Evolutionary conservation across 2,113 vertebrate species (phyloP).

Genomic region (Ameiurus melas): DNA sequence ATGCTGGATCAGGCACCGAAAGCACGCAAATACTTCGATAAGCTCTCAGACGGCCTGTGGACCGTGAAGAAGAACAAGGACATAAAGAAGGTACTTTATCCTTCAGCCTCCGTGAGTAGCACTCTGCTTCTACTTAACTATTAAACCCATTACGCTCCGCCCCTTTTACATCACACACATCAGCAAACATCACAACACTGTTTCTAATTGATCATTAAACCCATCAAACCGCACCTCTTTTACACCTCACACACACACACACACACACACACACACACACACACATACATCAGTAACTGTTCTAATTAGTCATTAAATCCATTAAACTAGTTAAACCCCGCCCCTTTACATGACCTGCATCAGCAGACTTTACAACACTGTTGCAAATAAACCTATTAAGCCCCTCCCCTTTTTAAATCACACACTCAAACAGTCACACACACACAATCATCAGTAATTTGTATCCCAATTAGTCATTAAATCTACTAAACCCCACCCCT

Average conservation of each 20-base stretch:
- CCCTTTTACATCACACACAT: constrained; percentile 24
- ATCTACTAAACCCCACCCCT: constrained; percentile 33
- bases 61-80: constrained; percentile 93
- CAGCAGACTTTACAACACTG: neutral
- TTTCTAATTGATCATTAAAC: neutral
- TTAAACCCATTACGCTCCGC: constrained; percentile 32
- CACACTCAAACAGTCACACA: neutral
- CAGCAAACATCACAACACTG: neutral
- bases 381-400: constrained; percentile 28
- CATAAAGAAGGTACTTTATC: constrained; percentile 84
- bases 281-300: constrained; percentile 49
- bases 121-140: constrained; percentile 47
- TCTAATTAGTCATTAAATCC: constrained; percentile 27
- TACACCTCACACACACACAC: neutral
- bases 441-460: neutral
- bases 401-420: constrained; percentile 12
- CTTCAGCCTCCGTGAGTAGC: constrained; percentile 61
- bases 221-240: neutral
- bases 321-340: constrained; percentile 14
- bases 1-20: constrained; percentile 94
- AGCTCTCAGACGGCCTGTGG: constrained; percentile 90
- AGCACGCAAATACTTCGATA: constrained; percentile 93
- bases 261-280: constrained; percentile 5
- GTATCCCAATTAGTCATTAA: constrained; percentile 27
- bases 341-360: neutral